Conservation (phyloP, 2,797 vertebrate genomes). For the Austrolebias charrua region DNA sequence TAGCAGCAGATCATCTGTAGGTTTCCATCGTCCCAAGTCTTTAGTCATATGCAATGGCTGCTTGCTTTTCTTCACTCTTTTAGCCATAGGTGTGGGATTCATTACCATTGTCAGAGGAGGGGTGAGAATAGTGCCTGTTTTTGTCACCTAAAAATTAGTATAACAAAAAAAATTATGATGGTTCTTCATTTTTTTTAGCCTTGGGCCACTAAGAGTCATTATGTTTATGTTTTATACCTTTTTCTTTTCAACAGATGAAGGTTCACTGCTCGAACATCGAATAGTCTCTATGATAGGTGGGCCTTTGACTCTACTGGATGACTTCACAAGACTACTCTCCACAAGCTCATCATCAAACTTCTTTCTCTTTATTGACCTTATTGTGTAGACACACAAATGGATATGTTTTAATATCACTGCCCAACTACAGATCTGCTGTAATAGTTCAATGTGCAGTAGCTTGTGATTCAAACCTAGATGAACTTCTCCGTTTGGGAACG, state of each 20-base stretch:
- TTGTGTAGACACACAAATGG: slow-evolving; percentile 1
- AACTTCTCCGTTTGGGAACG: slow-evolving; percentile 93
- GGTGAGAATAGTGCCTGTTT: slow-evolving; percentile 81
- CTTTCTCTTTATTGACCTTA: slow-evolving; percentile 95
- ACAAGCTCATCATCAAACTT: slow-evolving; percentile 98
- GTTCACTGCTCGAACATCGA: slow-evolving; percentile 88
- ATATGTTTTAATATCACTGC: neutral
- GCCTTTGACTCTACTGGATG: slow-evolving; percentile 91
- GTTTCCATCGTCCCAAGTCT: slow-evolving; percentile 94
- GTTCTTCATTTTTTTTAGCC: neutral
- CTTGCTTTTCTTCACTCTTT: slow-evolving; percentile 95
- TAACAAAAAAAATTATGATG: slow-evolving; percentile 11
- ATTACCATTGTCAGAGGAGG: slow-evolving; percentile 84
- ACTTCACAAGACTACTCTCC: slow-evolving; percentile 96
- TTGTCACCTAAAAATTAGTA: slow-evolving; percentile 80
- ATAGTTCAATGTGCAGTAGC: neutral
- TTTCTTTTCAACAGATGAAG: slow-evolving; percentile 91
- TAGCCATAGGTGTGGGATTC: slow-evolving; percentile 84
- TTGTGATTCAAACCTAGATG: slow-evolving; percentile 80
- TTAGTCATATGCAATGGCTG: slow-evolving; percentile 93
- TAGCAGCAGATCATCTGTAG: slow-evolving; percentile 91
- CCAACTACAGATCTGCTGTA: neutral
- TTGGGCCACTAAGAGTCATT: neutral
- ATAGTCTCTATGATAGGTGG: slow-evolving; percentile 87
- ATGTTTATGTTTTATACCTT: slow-evolving; percentile 77